Evolutionary conservation across 2,888 invertebrate genomes (phyloP), one percentile per base, ranked within the genome.

Genomic region (Hydrotaea diabolus): DNA sequence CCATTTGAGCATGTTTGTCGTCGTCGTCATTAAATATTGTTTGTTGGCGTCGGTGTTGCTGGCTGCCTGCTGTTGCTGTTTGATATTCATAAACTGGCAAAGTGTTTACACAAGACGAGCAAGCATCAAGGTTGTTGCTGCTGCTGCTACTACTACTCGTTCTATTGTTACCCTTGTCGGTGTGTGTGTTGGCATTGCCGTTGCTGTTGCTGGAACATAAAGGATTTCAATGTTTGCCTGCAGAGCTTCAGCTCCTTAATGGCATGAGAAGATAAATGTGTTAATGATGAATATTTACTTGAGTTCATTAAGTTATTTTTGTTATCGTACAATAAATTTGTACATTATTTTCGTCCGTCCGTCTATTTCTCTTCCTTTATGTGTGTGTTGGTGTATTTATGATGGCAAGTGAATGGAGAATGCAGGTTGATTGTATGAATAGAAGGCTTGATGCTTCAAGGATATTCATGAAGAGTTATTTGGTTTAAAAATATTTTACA

Each of bases 251-350:
- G 15, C 76, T 66, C 53, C 39, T 26, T 78, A 76, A 36, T 77
- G 84, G 77, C 75, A 80, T 69, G 64, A 19, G 57, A 72, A 81
- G 72, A 84, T 84, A 84, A 84, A 79, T 84, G 76, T 81, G 81
- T 84, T 84, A 81, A 84, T 84, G 76, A 81, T 84, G 78, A 78
- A 81, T 79, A 81, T 78, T 84, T 81, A 76, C 83, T 80, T 62
- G 76, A 80, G 77, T 80, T 80, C 69, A 83, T 83, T 83, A 83
- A 74, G 80, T 80, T 83, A 49, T 72, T 69, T 57, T 77, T 31
- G 43, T 83, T 83, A 80, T 83, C 73, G n/a, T 21, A 77, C 13
- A 55, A 59, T 69, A 80, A 80, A 59, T 59, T 39, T 46, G 74
- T 59, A 21, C 15, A 46, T 39, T 64, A 26, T 74, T 57, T 74